A percentile compares a stretch with the other conserved stretches of the same genome.
Evolutionary conservation across 2,888 invertebrate species (phyloP).

Genomic region (Sialis fuliginosa): DNA sequence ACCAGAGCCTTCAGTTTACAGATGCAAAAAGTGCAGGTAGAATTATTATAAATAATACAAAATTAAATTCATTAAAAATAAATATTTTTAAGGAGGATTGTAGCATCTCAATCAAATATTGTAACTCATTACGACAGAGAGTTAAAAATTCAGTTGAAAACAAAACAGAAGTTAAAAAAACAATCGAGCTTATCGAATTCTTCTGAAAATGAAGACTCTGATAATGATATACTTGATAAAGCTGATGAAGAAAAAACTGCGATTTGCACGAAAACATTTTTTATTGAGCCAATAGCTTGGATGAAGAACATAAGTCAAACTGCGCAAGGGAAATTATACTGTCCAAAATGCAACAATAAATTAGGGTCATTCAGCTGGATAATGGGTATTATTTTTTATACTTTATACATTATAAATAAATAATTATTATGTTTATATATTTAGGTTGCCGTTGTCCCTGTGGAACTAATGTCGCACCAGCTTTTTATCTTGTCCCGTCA

Average conservation of each 20-base stretch:
- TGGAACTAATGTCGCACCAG: slow-evolving; percentile 75
- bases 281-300: slow-evolving; percentile 82
- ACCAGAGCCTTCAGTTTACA: slow-evolving; percentile 69
- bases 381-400: slow-evolving; percentile 35
- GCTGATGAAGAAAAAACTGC: slow-evolving; percentile 21
- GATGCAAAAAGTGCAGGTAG: slow-evolving; percentile 60
- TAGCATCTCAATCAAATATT: slow-evolving; percentile 67
- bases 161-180: slow-evolving; percentile 23
- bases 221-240: slow-evolving; percentile 24
- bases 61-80: neutral
- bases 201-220: slow-evolving; percentile 5
- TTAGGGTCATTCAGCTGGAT: slow-evolving; percentile 85
- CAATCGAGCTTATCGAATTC: slow-evolving; percentile 1
- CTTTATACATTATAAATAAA: slow-evolving; percentile 1
- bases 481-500: slow-evolving; percentile 79
- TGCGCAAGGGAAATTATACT: slow-evolving; percentile 66
- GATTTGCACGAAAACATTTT: slow-evolving; percentile 56
- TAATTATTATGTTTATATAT: neutral
- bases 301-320: slow-evolving; percentile 55
- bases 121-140: slow-evolving; percentile 47
- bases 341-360: slow-evolving; percentile 71
- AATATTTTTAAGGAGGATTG: slow-evolving; percentile 34
- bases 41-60: slow-evolving; percentile 4
- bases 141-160: slow-evolving; percentile 23
- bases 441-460: slow-evolving; percentile 78